Conservation (phyloP, 2,888 invertebrate genomes). For the Drosophila algonquin region DNA sequence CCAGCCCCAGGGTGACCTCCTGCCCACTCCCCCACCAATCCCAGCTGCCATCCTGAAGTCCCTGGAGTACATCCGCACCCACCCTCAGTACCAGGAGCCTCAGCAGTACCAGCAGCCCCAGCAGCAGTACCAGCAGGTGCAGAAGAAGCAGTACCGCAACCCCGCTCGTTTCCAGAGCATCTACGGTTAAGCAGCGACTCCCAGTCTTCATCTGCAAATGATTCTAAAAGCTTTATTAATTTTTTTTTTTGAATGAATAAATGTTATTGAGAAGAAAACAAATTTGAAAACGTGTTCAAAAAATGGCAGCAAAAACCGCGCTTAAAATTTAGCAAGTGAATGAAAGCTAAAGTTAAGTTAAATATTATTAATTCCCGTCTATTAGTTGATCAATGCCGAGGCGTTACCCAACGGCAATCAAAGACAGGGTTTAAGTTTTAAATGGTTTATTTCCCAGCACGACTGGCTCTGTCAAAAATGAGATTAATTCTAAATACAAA, state of each 20-base stretch:
- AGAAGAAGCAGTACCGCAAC: neutral
- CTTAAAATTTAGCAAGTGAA: no score
- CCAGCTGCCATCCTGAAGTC: constrained; percentile 72
- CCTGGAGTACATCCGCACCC: constrained; percentile 79
- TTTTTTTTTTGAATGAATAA: constrained; percentile 8
- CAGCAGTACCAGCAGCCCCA: constrained; percentile 56
- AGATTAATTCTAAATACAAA: no score
- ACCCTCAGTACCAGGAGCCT: constrained; percentile 71
- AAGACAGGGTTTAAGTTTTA: no score
- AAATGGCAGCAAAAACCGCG: no score
- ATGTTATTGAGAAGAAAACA: constrained; percentile 14
- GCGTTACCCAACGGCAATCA: no score
- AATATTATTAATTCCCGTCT: no score
- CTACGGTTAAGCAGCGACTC: constrained; percentile 10
- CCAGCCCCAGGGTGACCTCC: constrained; percentile 74
- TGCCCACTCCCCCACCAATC: constrained; percentile 82
- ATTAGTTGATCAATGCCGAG: no score
- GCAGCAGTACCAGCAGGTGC: constrained; percentile 9
- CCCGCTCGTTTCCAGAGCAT: neutral
- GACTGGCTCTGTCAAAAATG: no score
- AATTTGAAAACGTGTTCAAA: no score
- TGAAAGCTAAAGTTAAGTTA: no score
- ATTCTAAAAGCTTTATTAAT: constrained; percentile 40
- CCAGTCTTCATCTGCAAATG: neutral
- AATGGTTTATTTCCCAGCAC: no score